Evolutionary conservation across 2,888 invertebrate species (phyloP).

Genomic region (Sabatieria punctata): DNA sequence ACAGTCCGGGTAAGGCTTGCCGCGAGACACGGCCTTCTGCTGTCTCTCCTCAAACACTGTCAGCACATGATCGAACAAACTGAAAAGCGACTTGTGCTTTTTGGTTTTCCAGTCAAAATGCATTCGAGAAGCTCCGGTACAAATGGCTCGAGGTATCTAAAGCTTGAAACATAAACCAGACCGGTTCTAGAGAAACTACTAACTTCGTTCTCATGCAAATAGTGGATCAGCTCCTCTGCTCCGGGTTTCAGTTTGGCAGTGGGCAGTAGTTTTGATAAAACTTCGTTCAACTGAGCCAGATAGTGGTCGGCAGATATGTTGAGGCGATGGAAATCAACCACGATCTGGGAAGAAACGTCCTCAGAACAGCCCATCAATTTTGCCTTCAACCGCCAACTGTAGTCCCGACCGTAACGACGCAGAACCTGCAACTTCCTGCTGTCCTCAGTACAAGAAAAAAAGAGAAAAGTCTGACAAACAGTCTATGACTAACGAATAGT

Average conservation of each 20-base stretch:
- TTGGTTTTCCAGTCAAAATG: slow-evolving; percentile 44
- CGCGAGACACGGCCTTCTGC: too few species aligned
- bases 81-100: slow-evolving; percentile 10
- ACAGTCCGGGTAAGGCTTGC: too few species aligned
- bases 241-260: slow-evolving; percentile 53
- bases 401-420: slow-evolving; percentile 50
- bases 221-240: slow-evolving; percentile 55
- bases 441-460: too few species aligned
- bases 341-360: slow-evolving; percentile 43
- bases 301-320: slow-evolving; percentile 54
- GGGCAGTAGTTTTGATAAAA: slow-evolving; percentile 46
- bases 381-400: slow-evolving; percentile 58
- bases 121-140: slow-evolving; percentile 58
- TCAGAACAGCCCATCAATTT: slow-evolving; percentile 53
- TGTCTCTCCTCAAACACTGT: too few species aligned
- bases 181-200: slow-evolving; percentile 12
- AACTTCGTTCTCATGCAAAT: slow-evolving; percentile 49
- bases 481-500: too few species aligned
- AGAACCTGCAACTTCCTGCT: slow-evolving; percentile 44
- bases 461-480: too few species aligned
- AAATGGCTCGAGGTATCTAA: slow-evolving; percentile 56
- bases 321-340: slow-evolving; percentile 42
- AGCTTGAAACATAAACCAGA: slow-evolving; percentile 21
- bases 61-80: slow-evolving; percentile 43
- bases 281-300: slow-evolving; percentile 39